Base-by-base conservation (phyloP, 2,888 invertebrate genomes). In the Zygogramma bicolorata region DNA sequence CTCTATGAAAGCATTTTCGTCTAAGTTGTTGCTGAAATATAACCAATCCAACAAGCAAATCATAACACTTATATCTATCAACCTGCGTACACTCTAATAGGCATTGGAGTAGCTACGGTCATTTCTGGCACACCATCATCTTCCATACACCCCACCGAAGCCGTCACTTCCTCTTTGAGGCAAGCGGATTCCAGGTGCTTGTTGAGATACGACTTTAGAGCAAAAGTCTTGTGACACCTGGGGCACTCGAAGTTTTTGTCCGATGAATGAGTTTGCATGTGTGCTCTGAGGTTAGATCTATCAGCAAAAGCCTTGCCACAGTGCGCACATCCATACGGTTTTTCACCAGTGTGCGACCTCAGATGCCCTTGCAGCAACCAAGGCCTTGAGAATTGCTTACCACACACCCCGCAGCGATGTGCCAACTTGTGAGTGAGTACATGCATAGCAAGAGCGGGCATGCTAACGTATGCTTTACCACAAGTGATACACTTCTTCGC, bases 361-460 rank as follows among this genome's bases (percentile, higher is more conserved):
- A 94, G 88, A 83, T 95, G 96, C 0, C 95, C 95, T 84, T 95
- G 95, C 63, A 96, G 90, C 69, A 98, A 90, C 97, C 98, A 98
- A n/a, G 97, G 97, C 29, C 98, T 90, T 13, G 96, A 96, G 89
- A 98, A 98, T 84, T 95, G 92, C 86, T 98, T 98, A 68, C 96
- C 96, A 88, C 98, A 98, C 29, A 97, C 93, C 61, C 93, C 92
- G 86, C 98, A 98, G 80, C 94, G 93, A 89, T 98, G 97, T 27
- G 93, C 93, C 82, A 97, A 90, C 85, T 96, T 96, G 89, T 98
- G 98, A 59, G 97, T 97, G 49, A 95, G 90, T 75, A 96, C 93
- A 86, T 95, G 96, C 94, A 96, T 97, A 53, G 97, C 96, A 70
- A 98, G 90, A 0, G 98, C 98, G 0, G 98, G 98, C 97, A 98